Percentiles rank a stretch among this genome's conserved stretches.
Evolutionary conservation across 2,113 vertebrate species (phyloP).

Genomic region (Macrotis lagotis): DNA sequence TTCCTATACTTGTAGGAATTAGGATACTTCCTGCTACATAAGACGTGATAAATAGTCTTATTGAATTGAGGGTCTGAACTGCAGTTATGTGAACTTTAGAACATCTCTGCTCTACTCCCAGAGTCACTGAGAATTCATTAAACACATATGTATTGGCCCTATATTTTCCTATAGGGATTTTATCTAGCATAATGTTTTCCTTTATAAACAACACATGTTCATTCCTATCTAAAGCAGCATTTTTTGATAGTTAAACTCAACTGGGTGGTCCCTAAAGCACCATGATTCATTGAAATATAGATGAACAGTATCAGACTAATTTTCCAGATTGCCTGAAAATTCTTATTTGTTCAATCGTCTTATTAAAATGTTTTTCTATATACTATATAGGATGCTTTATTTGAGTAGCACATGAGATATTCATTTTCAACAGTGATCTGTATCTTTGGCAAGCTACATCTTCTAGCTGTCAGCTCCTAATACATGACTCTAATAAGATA

Average conservation of each 20-base stretch:
- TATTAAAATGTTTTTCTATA: slow-evolving; percentile 36
- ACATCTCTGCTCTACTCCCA: neutral
- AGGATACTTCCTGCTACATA: neutral
- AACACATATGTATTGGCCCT: neutral
- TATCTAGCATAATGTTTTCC: neutral
- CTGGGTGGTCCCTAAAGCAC: neutral
- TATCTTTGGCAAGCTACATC: slow-evolving; percentile 14
- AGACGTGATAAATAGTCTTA: neutral
- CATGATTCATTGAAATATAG: neutral
- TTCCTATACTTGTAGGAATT: neutral
- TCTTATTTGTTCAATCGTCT: slow-evolving; percentile 29
- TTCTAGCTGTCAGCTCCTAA: slow-evolving; percentile 28
- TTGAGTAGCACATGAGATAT: slow-evolving; percentile 26
- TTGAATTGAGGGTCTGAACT: neutral
- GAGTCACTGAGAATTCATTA: neutral
- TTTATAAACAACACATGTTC: neutral
- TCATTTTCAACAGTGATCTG: slow-evolving; percentile 29
- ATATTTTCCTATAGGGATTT: neutral
- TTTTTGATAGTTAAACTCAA: neutral
- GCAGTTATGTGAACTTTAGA: neutral
- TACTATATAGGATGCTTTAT: slow-evolving; percentile 1
- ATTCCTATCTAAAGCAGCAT: neutral
- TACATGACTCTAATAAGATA: slow-evolving; percentile 50
- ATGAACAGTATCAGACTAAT: neutral
- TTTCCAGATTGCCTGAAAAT: neutral